phyloP scores from a whole-genome alignment of 2,888 invertebrate species.

The Alviniconcha strummeri region DNA sequence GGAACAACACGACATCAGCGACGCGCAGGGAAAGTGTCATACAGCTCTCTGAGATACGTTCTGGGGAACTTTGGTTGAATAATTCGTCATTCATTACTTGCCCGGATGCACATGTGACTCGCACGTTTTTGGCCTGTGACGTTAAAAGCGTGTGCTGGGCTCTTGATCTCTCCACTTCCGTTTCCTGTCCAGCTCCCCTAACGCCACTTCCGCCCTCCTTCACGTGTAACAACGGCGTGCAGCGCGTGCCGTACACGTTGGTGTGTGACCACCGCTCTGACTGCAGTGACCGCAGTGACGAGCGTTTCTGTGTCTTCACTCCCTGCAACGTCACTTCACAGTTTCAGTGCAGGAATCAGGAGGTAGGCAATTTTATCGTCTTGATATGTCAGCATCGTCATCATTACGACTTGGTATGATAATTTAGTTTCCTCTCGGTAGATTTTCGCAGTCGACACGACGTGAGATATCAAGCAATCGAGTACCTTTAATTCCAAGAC shows the following conservation, averaged over 20 bases:
- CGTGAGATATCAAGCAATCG: too few relatives aligned
- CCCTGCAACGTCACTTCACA: not conserved
- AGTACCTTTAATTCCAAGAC: too few relatives aligned
- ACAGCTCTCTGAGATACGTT: not conserved
- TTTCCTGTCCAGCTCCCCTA: not conserved
- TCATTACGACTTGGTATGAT: too few relatives aligned
- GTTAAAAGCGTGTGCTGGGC: not conserved
- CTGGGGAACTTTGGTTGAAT: not conserved
- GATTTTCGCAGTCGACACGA: too few relatives aligned
- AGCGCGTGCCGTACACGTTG: not conserved
- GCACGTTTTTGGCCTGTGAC: not conserved
- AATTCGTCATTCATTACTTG: not conserved
- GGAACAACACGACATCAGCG: too few relatives aligned
- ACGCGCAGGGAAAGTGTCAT: not conserved
- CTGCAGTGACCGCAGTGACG: constrained; percentile 15
- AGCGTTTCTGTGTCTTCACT: constrained; percentile 14
- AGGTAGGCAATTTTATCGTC: not conserved
- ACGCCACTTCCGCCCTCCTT: not conserved
- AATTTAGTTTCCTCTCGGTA: too few relatives aligned
- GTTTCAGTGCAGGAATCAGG: constrained; percentile 3
- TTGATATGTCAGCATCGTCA: too few relatives aligned
- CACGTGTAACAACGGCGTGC: not conserved
- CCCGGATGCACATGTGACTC: not conserved
- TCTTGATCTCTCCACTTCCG: not conserved
- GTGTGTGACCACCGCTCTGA: constrained; percentile 1